phyloP scores from a whole-genome alignment of 2,113 vertebrate genomes.

The Lophius piscatorius region DNA sequence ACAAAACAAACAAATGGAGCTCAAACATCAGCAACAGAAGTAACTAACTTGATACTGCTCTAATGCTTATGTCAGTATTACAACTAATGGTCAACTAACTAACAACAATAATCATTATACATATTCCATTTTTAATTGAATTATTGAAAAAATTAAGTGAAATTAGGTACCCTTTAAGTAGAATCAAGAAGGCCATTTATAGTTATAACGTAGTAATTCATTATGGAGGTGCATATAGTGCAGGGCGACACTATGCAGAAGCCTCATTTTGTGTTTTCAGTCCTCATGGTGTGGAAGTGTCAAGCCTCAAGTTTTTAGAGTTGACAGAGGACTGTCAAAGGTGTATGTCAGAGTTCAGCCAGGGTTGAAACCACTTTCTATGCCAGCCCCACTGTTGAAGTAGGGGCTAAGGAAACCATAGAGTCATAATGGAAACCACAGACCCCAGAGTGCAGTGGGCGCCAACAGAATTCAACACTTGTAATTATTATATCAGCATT shows the following conservation, averaged over 20 bases:
- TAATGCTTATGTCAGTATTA: constrained; percentile 61
- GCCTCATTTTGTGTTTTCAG: neutral
- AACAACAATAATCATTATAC: too few species aligned
- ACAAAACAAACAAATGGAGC: constrained; percentile 61
- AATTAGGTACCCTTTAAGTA: too few species aligned
- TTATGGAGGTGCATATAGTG: neutral
- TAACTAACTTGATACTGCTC: constrained; percentile 66
- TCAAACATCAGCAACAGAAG: constrained; percentile 73
- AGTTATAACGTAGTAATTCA: neutral
- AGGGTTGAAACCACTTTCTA: constrained; percentile 62
- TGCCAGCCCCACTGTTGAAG: constrained; percentile 53
- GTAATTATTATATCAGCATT: constrained; percentile 68
- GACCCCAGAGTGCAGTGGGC: constrained; percentile 52
- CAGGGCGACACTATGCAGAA: neutral
- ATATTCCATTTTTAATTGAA: too few species aligned
- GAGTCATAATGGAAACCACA: constrained; percentile 76
- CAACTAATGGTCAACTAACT: constrained; percentile 15
- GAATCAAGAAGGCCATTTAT: neutral
- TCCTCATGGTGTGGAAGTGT: constrained; percentile 10
- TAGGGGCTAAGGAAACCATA: constrained; percentile 70
- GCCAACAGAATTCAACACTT: constrained; percentile 62
- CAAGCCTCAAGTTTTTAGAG: constrained; percentile 13
- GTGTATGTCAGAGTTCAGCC: constrained; percentile 68
- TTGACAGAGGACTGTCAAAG: constrained; percentile 32
- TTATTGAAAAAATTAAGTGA: too few species aligned